A percentile compares a stretch with the other conserved stretches of the same genome.
These are phyloP conservation scores for Sebastes trivittatus DNA, from an alignment of 2,797 vertebrate species.

Conservation along the genomic window DNA sequence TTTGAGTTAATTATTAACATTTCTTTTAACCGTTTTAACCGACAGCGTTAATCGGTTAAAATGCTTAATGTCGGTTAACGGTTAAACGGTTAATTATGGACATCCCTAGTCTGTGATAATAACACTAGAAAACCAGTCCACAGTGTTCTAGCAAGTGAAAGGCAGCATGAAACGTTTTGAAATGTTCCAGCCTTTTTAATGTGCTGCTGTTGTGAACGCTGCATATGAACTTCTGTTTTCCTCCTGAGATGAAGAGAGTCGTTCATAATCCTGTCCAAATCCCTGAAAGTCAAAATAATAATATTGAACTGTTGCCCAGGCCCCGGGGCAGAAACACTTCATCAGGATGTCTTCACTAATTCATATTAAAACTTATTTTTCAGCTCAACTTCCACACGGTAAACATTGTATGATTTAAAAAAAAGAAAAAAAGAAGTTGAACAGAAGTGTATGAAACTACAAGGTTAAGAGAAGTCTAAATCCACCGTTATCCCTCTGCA, in stretches of 20 bases:
- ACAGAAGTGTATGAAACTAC: not conserved
- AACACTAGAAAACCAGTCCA: not conserved
- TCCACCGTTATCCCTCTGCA: not conserved
- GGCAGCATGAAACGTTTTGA: not conserved
- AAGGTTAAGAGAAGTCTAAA: not conserved
- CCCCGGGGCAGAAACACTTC: not conserved
- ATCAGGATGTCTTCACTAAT: not conserved
- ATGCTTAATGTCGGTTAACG: too few relatives aligned
- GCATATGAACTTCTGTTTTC: not conserved
- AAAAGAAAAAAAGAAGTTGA: too few relatives aligned
- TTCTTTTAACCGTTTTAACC: too few relatives aligned
- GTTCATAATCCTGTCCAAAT: not conserved
- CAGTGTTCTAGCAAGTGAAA: not conserved
- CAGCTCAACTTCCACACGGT: not conserved
- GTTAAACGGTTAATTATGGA: too few relatives aligned
- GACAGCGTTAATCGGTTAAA: too few relatives aligned
- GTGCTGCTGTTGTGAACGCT: not conserved
- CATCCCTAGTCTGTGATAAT: not conserved
- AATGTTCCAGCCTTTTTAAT: not conserved
- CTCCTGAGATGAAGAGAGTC: not conserved
- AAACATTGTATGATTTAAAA: not conserved
- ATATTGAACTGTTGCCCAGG: not conserved
- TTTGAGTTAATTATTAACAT: too few relatives aligned
- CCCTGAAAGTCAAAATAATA: not conserved
- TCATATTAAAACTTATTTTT: not conserved